A percentile compares a stretch with the other conserved stretches of the same genome.
Evolutionary conservation across 1,140 invertebrate species (phyloP).

Genomic region (Solenopsis fugax): DNA sequence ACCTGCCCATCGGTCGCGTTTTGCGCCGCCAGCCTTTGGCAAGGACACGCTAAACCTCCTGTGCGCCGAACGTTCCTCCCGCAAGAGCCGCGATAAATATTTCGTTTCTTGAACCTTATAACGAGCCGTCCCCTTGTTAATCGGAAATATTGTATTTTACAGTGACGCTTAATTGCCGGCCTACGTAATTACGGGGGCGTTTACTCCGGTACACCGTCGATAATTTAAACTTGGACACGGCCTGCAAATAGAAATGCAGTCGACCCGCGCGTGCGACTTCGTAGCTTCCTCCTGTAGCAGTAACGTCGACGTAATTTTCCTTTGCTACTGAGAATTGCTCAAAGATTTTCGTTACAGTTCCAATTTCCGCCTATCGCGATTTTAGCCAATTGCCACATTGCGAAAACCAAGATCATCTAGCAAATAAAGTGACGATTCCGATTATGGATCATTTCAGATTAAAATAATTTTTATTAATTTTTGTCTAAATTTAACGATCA

Average conservation of each 20-base stretch:
- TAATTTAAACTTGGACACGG: slow-evolving; percentile 30
- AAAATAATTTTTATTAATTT: too few relatives aligned
- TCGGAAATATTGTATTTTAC: slow-evolving; percentile 57
- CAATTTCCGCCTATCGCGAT: background rate
- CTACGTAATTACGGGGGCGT: slow-evolving; percentile 54
- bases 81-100: slow-evolving; percentile 54
- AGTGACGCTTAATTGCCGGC: slow-evolving; percentile 54
- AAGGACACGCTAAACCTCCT: slow-evolving; percentile 62
- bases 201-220: slow-evolving; percentile 23
- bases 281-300: background rate
- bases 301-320: background rate
- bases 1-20: slow-evolving; percentile 72
- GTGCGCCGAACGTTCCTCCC: slow-evolving; percentile 18
- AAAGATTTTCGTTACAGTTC: background rate
- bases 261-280: background rate
- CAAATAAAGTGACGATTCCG: too few relatives aligned
- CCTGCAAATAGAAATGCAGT: slow-evolving; percentile 24
- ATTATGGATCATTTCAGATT: too few relatives aligned
- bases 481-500: too few relatives aligned
- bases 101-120: slow-evolving; percentile 43
- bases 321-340: background rate
- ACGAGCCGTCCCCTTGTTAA: slow-evolving; percentile 16
- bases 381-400: too few relatives aligned
- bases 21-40: slow-evolving; percentile 56
- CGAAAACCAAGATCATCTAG: too few relatives aligned